Evolutionary conservation across 2,888 invertebrate species (phyloP), one percentile per base, ranked within the genome.

Genomic region (Netelia virgata): DNA sequence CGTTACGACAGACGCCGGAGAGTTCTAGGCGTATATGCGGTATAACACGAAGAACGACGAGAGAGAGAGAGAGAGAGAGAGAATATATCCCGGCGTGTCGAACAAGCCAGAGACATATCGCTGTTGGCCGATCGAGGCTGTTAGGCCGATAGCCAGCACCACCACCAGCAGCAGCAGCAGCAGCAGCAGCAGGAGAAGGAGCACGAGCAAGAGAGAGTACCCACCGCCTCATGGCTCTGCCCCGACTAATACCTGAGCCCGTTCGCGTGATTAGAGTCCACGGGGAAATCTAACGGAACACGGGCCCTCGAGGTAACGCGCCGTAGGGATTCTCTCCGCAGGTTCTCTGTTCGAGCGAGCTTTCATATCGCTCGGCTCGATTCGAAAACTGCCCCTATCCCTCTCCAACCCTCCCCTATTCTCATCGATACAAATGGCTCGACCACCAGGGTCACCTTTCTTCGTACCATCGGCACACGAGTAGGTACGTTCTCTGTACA

Each of bases 201-300:
- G 36, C 82, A 73, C n/a, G 18, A 73, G 80, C 73, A 81, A 76
- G 76, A 83, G 66, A 80, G 78, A 81, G 23, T 23, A 90, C 90
- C 90, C 16, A 16, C 53, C 16, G 57, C 18, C 9, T n/a, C 86
- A 70, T 90, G 89, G 89, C 79, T 87, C 84, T 88, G 87, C 72
- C 84, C 72, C 84, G 89, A 28, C 89, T 91, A 89, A 90, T 91
- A 90, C 90, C 89, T 89, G 88, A 88, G 86, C 86, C 88, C 90
- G 90, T 90, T 89, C 28, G 90, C 91, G 90, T 92, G 91, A 93
- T 93, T 92, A 91, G 89, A 89, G 91, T 90, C 92, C 92, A 69
- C 86, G 81, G 93, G 92, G 93, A 93, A 92, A 93, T 93, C 92
- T 91, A 90, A 74, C 88, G 84, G 90, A 88, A 92, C 90, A 91